phyloP scores from a whole-genome alignment of 2,888 invertebrate genomes.

The Lamellibrachia columna region DNA sequence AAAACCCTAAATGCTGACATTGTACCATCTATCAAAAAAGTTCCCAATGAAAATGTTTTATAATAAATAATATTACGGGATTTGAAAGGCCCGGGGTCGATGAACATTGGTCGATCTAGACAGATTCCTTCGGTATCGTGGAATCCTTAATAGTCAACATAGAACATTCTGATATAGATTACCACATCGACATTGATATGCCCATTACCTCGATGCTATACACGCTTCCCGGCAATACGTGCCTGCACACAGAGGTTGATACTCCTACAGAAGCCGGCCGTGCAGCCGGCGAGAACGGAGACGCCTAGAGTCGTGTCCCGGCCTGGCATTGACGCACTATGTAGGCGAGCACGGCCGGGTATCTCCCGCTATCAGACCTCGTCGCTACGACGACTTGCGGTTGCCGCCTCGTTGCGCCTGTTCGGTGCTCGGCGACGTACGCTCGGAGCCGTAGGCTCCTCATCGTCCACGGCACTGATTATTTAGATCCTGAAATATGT shows the following conservation, averaged over 20 bases:
- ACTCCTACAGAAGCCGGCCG: neutral
- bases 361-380: constrained; percentile 5
- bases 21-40: neutral
- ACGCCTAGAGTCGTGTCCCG: neutral
- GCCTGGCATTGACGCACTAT: neutral
- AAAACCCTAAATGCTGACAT: neutral
- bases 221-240: neutral
- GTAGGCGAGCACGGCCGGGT: neutral
- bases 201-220: neutral
- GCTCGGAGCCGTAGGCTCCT: neutral
- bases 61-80: neutral
- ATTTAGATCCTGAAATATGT: neutral
- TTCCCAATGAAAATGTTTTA: no score
- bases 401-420: neutral
- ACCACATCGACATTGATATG: neutral
- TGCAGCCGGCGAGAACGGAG: neutral
- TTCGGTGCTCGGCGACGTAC: neutral
- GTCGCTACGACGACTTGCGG: neutral
- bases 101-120: neutral
- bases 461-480: neutral
- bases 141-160: neutral
- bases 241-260: neutral
- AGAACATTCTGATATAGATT: neutral
- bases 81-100: neutral
- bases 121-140: neutral